These are phyloP conservation scores for Propsilocerus akamusi DNA, from an alignment of 1,140 invertebrate genomes.

Conservation along the genomic window DNA sequence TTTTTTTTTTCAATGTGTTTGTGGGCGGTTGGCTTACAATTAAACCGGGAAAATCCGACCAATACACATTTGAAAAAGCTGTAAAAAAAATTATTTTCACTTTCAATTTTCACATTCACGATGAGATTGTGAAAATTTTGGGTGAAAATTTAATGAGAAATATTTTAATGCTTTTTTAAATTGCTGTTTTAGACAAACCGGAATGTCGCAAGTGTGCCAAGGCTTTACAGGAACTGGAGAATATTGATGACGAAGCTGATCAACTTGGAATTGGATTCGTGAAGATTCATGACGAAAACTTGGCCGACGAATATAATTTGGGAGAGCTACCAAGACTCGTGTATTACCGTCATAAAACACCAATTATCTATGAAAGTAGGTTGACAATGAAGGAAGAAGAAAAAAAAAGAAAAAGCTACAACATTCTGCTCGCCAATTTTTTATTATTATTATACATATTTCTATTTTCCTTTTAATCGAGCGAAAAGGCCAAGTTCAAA, in stretches of 20 bases:
- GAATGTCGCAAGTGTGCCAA: conserved; percentile 83
- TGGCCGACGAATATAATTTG: conserved; percentile 85
- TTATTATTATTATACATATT: no score
- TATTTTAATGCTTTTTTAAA: conserved; percentile 4
- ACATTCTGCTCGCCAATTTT: no score
- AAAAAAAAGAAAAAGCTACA: background rate
- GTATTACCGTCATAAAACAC: conserved; percentile 86
- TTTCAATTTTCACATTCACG: no score
- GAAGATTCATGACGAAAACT: conserved; percentile 78
- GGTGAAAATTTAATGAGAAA: no score
- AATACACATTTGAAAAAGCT: no score
- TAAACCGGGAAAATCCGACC: no score
- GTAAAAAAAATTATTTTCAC: no score
- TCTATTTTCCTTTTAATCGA: no score
- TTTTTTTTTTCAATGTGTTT: no score
- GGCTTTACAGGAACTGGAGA: conserved; percentile 76
- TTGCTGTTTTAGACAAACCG: conserved; percentile 57
- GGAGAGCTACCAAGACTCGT: conserved; percentile 73
- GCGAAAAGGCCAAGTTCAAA: no score
- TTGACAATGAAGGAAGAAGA: conserved; percentile 7
- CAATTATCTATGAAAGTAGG: conserved; percentile 84
- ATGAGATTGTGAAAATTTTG: no score
- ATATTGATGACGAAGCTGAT: conserved; percentile 92
- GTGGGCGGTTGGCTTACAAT: no score
- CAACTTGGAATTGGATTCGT: conserved; percentile 87